phyloP scores from a whole-genome alignment of 2,888 invertebrate genomes.

The Nemotelus pantherinus region DNA sequence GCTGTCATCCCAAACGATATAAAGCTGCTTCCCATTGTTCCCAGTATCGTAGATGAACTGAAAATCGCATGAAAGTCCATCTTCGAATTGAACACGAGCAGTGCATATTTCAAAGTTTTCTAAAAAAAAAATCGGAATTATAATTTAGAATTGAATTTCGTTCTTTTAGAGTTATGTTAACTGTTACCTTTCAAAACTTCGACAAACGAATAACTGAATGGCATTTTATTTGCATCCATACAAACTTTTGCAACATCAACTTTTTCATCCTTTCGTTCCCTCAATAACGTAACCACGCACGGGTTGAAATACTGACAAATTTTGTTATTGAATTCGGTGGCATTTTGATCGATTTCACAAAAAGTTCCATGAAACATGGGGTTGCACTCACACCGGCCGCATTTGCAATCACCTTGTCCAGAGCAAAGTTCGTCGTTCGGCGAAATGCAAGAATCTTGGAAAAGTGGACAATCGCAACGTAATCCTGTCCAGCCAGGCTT shows the following conservation, averaged over 20 bases:
- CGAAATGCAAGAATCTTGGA: conserved; percentile 67
- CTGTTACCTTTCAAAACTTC: conserved; percentile 54
- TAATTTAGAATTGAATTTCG: background rate
- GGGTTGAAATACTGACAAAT: conserved; percentile 61
- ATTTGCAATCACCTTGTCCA: conserved; percentile 79
- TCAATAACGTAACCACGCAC: conserved; percentile 61
- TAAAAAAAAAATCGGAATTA: conserved; percentile 33
- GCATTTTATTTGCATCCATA: conserved; percentile 54
- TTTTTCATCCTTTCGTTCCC: conserved; percentile 53
- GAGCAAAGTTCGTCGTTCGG: conserved; percentile 73
- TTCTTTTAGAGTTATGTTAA: background rate
- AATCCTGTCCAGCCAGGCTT: conserved; percentile 69
- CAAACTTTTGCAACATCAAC: conserved; percentile 58
- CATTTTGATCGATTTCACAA: conserved; percentile 59
- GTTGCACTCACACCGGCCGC: conserved; percentile 68
- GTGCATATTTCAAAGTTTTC: conserved; percentile 56
- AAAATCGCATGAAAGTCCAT: conserved; percentile 60
- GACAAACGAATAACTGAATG: conserved; percentile 58
- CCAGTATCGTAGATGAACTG: conserved; percentile 58
- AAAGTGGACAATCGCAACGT: conserved; percentile 69
- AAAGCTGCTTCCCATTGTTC: conserved; percentile 55
- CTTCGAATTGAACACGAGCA: conserved; percentile 57
- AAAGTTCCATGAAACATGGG: conserved; percentile 58
- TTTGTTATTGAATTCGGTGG: conserved; percentile 56
- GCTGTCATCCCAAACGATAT: conserved; percentile 55